Conservation (phyloP, 2,888 invertebrate genomes). For the Cosmia pyralina region DNA sequence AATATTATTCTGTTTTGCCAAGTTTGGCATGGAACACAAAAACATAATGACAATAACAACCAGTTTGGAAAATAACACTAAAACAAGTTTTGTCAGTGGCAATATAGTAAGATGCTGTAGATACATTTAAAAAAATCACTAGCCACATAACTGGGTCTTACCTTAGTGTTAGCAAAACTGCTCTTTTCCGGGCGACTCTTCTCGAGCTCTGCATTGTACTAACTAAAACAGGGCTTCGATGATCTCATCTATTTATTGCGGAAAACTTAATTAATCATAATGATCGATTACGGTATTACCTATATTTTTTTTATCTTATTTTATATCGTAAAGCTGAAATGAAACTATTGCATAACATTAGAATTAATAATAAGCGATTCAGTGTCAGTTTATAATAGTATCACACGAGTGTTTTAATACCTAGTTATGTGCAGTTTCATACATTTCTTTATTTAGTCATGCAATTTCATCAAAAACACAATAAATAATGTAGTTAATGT, state of each 20-base stretch:
- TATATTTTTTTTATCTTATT: too few species aligned
- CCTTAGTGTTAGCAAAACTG: conserved; percentile 82
- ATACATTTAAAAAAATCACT: conserved; percentile 1
- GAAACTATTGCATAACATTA: too few species aligned
- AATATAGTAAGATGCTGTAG: background rate
- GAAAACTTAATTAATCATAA: too few species aligned
- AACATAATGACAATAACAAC: background rate
- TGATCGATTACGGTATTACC: too few species aligned
- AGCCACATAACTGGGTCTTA: conserved; percentile 60
- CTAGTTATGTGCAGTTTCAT: background rate
- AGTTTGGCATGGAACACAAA: background rate
- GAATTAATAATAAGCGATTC: too few species aligned
- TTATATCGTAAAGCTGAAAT: too few species aligned
- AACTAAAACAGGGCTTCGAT: conserved; percentile 76
- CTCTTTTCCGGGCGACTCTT: conserved; percentile 81
- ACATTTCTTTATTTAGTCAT: background rate
- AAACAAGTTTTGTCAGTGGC: background rate
- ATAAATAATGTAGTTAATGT: too few species aligned
- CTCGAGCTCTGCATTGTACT: conserved; percentile 85
- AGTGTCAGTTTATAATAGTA: too few species aligned
- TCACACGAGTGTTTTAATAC: too few species aligned
- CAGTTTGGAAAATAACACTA: background rate
- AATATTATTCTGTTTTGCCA: background rate
- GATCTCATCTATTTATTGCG: too few species aligned
- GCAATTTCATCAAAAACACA: background rate